phyloP scores from a whole-genome alignment of 2,888 invertebrate genomes.

The Sphaerophoria rueppellii region DNA sequence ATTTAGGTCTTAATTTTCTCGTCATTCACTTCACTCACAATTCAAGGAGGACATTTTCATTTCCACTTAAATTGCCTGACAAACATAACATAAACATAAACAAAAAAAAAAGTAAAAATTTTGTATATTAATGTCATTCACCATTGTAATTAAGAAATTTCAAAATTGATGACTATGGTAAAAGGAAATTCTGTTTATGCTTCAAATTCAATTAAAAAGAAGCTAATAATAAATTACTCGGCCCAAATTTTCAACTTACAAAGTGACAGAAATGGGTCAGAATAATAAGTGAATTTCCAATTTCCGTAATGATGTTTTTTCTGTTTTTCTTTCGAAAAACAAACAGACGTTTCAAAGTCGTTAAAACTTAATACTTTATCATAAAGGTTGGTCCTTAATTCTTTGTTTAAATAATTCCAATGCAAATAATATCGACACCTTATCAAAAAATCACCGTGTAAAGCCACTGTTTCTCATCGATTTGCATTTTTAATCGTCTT shows the following conservation, averaged over 20 bases:
- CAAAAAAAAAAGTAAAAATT: neutral
- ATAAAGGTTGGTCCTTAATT: neutral
- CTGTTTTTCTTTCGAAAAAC: neutral
- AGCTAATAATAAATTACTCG: too few species aligned
- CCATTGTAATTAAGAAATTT: conserved; percentile 5
- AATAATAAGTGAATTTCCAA: conserved; percentile 4
- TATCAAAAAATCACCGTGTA: conserved; percentile 32
- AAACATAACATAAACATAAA: too few species aligned
- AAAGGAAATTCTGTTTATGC: neutral
- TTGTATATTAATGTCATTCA: conserved; percentile 12
- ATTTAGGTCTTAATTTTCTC: conserved; percentile 3
- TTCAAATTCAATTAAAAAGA: conserved; percentile 7
- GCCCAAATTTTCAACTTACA: neutral
- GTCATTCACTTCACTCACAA: neutral
- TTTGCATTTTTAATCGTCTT: conserved; percentile 30
- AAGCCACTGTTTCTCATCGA: conserved; percentile 31
- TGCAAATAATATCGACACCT: conserved; percentile 17
- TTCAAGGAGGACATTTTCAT: conserved; percentile 3
- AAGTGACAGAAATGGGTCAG: conserved; percentile 13
- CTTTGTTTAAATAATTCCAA: neutral
- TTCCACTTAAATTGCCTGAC: conserved; percentile 18
- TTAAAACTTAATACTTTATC: neutral
- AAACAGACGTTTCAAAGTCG: neutral
- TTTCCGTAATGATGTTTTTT: neutral
- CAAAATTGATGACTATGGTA: conserved; percentile 13